Evolutionary conservation across 2,113 vertebrate species (phyloP).

Genomic region (Telmatochromis brichardi): DNA sequence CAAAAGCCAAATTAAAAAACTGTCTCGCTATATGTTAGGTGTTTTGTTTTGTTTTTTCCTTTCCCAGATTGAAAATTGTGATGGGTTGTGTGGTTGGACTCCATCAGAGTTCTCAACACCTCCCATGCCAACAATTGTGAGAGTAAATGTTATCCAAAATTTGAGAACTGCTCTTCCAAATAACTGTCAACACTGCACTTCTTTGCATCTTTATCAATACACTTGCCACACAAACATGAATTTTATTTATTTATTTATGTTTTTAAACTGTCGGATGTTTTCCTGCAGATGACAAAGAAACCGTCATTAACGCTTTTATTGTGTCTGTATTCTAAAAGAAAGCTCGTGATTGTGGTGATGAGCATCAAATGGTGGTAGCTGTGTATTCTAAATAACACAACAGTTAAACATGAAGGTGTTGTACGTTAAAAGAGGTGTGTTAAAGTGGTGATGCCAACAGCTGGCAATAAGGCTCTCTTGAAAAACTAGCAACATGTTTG

Average conservation of each 20-base stretch:
- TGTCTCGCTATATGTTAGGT: fast-evolving
- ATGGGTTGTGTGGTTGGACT: fast-evolving
- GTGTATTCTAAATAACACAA: background rate
- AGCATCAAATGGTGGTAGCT: background rate
- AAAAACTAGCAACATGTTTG: background rate
- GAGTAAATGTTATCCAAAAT: background rate
- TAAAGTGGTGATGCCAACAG: background rate
- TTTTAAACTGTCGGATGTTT: background rate
- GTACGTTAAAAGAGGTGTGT: background rate
- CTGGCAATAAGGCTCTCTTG: background rate
- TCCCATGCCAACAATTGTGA: background rate
- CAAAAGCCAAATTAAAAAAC: background rate
- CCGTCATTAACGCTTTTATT: fast-evolving
- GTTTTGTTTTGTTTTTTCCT: fast-evolving
- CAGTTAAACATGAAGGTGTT: background rate
- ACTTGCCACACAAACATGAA: background rate
- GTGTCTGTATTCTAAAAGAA: background rate
- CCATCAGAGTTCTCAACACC: background rate
- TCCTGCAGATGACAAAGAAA: background rate
- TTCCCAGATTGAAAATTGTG: background rate
- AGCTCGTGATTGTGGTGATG: background rate
- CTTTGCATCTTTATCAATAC: background rate
- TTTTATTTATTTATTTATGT: background rate
- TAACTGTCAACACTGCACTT: background rate
- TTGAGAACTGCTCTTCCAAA: background rate